These are phyloP conservation scores for Sabatieria punctata DNA, from an alignment of 2,888 invertebrate species.

Conservation along the genomic window DNA sequence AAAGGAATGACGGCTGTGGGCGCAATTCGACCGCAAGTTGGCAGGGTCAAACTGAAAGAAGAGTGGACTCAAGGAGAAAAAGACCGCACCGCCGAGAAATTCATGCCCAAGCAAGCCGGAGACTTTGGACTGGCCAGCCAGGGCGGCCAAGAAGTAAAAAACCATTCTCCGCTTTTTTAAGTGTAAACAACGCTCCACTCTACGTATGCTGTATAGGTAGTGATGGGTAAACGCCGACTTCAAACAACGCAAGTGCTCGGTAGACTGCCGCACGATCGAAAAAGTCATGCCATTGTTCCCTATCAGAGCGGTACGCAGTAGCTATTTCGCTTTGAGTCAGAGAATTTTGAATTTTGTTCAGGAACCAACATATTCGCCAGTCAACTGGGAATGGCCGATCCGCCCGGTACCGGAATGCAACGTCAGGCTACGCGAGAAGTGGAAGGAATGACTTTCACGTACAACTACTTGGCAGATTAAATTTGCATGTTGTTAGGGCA, in stretches of 20 bases:
- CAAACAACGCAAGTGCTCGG: constrained; percentile 15
- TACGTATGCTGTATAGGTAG: not conserved
- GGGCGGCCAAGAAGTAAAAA: constrained; percentile 18
- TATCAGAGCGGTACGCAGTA: constrained; percentile 21
- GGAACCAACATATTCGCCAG: constrained; percentile 30
- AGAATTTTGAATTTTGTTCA: not conserved
- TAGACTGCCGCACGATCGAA: constrained; percentile 11
- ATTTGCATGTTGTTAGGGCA: too few relatives aligned
- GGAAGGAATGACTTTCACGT: not conserved
- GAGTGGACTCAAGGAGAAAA: constrained; percentile 8
- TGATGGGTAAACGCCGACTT: constrained; percentile 5
- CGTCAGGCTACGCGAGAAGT: constrained; percentile 4
- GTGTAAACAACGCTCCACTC: not conserved
- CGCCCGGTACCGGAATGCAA: constrained; percentile 12
- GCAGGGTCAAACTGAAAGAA: constrained; percentile 4
- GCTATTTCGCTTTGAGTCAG: too few relatives aligned
- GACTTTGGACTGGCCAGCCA: constrained; percentile 27
- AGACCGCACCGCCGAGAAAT: constrained; percentile 28
- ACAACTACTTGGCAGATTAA: not conserved
- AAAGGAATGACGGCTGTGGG: constrained; percentile 27
- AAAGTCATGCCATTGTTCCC: constrained; percentile 27
- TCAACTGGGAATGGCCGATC: constrained; percentile 27
- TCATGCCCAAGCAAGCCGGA: constrained; percentile 29
- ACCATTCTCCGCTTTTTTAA: too few relatives aligned
- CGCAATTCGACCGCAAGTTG: constrained; percentile 11